Evolutionary conservation across 2,888 invertebrate species (phyloP), one percentile per base, ranked within the genome.

Genomic region (Rhamphomyia laevipes): DNA sequence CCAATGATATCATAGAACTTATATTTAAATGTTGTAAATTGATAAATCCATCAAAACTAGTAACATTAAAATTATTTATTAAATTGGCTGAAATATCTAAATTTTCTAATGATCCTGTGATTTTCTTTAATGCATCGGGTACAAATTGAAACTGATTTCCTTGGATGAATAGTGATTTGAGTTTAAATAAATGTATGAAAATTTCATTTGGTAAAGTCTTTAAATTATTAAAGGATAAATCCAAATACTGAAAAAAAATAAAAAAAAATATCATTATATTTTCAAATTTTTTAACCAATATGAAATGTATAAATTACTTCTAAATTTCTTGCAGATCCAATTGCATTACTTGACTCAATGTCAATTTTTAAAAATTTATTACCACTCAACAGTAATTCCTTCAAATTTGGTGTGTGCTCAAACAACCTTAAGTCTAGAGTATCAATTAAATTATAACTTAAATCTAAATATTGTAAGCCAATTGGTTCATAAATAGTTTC

Each of bases 381-480:
- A 57, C 78, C 74, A 61, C 77, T 77, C 49, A 84, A 66, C 56
- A 76, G 77, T 9, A 84, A 65, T 53, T 74, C 72, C 16, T 74
- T 74, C 58, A 84, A 59, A 55, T 78, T 73, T 1, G 80, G 81
- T 48, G 78, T 78, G 60, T 81, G 77, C 61, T 79, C 75, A 61
- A 84, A 84, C 35, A 81, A 60, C 46, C 76, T 74, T 53, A 73
- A 69, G 59, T 78, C 76, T 55, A 84, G 61, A 4, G 78, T 77
- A 57, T 77, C 77, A 47, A 84, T 77, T 58, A 74, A 63, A 63
- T 84, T 84, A 63, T 78, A 74, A 16, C 79, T 78, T 37, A 84
- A 67, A 62, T 80, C 77, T 27, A 84, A 63, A 12, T 78, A 75
- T 59, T 76, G 74, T 49, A 84, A 57, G 0, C 73, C 73, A 38